A percentile compares a stretch with the other conserved stretches of the same genome.
Conservation (phyloP, 2,113 vertebrate species). For the Porphyrio hochstetteri region DNA sequence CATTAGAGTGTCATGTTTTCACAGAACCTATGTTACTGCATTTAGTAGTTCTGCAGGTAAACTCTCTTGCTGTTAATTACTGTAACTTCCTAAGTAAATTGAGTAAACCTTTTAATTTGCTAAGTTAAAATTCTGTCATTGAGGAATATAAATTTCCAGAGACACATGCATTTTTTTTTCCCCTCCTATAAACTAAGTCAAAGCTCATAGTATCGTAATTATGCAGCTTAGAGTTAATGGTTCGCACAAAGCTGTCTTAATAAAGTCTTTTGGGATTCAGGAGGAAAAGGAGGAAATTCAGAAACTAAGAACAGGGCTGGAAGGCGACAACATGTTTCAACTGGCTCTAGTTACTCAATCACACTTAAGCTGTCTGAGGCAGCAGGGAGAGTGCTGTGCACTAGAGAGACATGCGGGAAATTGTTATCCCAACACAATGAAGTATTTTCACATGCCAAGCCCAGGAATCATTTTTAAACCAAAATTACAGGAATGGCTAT, state of each 20-base stretch:
- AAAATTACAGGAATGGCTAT: neutral
- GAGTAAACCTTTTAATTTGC: conserved; percentile 64
- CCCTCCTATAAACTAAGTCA: conserved; percentile 17
- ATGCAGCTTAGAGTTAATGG: conserved; percentile 65
- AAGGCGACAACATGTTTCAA: conserved; percentile 12
- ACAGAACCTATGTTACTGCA: neutral
- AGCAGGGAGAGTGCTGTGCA: neutral
- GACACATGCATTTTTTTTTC: neutral
- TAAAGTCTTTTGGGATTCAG: conserved; percentile 69
- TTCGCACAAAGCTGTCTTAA: conserved; percentile 69
- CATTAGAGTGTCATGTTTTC: neutral
- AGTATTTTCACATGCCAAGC: neutral
- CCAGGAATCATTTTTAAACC: neutral
- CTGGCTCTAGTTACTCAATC: conserved; percentile 46
- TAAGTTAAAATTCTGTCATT: conserved; percentile 41
- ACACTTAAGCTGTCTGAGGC: neutral
- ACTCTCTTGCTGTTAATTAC: conserved; percentile 50
- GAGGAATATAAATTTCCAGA: conserved; percentile 43
- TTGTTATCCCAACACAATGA: neutral
- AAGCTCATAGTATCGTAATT: conserved; percentile 49
- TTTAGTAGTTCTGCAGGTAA: neutral
- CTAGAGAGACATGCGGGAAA: neutral
- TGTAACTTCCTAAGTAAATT: conserved; percentile 44
- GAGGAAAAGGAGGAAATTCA: conserved; percentile 49
- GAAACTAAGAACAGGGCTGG: conserved; percentile 56